phyloP scores from a whole-genome alignment of 2,888 invertebrate species.

The Cataglyphis livida region DNA sequence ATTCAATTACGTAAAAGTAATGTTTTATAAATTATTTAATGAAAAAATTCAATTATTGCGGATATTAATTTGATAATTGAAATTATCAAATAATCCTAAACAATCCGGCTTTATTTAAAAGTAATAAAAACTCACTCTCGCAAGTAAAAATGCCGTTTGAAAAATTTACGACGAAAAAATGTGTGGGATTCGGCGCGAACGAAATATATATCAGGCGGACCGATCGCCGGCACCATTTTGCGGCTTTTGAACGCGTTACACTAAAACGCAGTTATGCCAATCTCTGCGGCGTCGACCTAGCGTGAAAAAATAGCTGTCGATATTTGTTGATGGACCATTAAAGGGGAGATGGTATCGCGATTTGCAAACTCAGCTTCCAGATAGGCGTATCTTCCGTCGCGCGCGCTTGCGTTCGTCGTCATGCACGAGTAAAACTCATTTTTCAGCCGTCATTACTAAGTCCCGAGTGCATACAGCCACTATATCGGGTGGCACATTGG shows the following conservation, averaged over 20 bases:
- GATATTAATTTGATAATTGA: neutral
- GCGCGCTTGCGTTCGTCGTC: neutral
- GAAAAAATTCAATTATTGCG: neutral
- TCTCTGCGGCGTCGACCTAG: slow-evolving; percentile 20
- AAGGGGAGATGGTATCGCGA: slow-evolving; percentile 39
- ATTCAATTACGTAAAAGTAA: neutral
- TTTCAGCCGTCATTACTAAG: slow-evolving; percentile 25
- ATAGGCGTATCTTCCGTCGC: neutral
- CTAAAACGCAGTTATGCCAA: slow-evolving; percentile 43
- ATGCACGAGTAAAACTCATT: neutral
- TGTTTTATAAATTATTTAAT: neutral
- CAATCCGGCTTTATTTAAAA: neutral
- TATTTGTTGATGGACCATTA: slow-evolving; percentile 42
- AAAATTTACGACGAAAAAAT: slow-evolving; percentile 7
- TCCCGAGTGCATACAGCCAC: neutral
- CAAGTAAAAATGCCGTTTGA: neutral
- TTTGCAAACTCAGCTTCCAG: slow-evolving; percentile 19
- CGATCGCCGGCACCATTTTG: slow-evolving; percentile 9
- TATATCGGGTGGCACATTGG: neutral
- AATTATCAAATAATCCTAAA: neutral
- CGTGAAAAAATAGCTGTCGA: slow-evolving; percentile 53
- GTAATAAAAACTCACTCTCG: neutral
- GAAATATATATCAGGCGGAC: neutral
- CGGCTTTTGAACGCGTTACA: slow-evolving; percentile 29
- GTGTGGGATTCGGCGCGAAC: neutral